Evolutionary conservation across 2,888 invertebrate genomes (phyloP).

Genomic region (Cryptosula pallasiana): DNA sequence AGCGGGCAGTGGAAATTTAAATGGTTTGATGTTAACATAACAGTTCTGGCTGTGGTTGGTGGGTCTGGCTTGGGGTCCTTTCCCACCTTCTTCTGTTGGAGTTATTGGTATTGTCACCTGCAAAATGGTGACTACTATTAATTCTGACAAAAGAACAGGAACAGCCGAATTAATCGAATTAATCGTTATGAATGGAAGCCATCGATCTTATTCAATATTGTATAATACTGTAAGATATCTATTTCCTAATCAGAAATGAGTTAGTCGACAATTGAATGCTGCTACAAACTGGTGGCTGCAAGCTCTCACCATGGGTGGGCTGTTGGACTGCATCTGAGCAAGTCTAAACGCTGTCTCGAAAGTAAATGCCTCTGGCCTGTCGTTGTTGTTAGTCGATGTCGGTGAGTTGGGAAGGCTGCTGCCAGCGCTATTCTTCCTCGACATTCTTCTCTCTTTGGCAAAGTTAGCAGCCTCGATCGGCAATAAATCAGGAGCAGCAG

Average conservation of each 20-base stretch:
- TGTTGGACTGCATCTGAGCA: neutral
- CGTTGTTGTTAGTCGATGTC: constrained; percentile 11
- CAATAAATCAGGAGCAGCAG: constrained; percentile 8
- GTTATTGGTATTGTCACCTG: neutral
- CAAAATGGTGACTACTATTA: too few species aligned
- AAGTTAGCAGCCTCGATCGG: constrained; percentile 17
- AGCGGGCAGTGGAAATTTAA: constrained; percentile 1
- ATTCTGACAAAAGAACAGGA: too few species aligned
- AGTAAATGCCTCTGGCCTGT: constrained; percentile 8
- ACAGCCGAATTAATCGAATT: too few species aligned
- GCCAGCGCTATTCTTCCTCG: neutral
- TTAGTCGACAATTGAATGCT: too few species aligned
- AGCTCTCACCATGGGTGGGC: constrained; percentile 8
- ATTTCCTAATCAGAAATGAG: too few species aligned
- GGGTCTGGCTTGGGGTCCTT: neutral
- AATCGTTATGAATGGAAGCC: too few species aligned
- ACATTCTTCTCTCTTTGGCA: neutral
- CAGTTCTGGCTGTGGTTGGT: neutral
- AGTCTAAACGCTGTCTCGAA: constrained; percentile 13
- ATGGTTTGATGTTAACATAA: constrained; percentile 22
- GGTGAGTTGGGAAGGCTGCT: neutral
- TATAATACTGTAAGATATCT: too few species aligned
- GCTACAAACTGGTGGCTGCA: too few species aligned
- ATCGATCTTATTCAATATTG: too few species aligned
- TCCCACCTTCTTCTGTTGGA: neutral